Conservation (phyloP, 2,797 vertebrate species). For the Xenopus petersii region DNA sequence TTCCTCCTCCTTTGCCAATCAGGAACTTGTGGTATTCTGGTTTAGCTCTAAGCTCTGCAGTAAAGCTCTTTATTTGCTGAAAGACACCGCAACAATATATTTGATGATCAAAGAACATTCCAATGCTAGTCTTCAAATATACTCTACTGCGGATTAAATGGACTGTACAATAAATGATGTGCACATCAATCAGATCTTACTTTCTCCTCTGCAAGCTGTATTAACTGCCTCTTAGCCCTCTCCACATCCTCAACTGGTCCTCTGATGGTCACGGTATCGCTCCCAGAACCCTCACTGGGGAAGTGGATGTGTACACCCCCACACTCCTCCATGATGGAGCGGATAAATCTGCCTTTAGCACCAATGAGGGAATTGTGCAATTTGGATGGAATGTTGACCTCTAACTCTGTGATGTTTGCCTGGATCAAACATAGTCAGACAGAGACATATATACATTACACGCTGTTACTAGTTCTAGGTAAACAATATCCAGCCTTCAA, state of each 20-base stretch:
- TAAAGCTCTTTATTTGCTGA: slow-evolving; percentile 96
- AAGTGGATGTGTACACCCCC: slow-evolving; percentile 98
- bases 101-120: too few species aligned
- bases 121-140: too few species aligned
- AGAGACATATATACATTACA: too few species aligned
- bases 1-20: slow-evolving; percentile 93
- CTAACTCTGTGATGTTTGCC: slow-evolving; percentile 94
- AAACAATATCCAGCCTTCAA: too few species aligned
- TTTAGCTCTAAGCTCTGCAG: slow-evolving; percentile 90
- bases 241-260: slow-evolving; percentile 92
- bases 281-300: slow-evolving; percentile 92
- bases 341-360: slow-evolving; percentile 94
- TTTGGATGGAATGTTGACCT: slow-evolving; percentile 94
- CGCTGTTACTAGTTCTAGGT: too few species aligned
- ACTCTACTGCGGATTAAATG: too few species aligned
- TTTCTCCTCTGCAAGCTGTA: slow-evolving; percentile 97
- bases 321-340: slow-evolving; percentile 98
- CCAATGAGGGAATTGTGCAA: slow-evolving; percentile 97
- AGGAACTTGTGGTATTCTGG: slow-evolving; percentile 98
- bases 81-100: background rate
- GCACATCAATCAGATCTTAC: slow-evolving; percentile 56
- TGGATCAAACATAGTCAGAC: slow-evolving; percentile 49
- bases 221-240: slow-evolving; percentile 91
- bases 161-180: too few species aligned
- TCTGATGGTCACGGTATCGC: slow-evolving; percentile 92